Evolutionary conservation across 2,888 invertebrate species (phyloP).

Genomic region (Philereme vetulata): DNA sequence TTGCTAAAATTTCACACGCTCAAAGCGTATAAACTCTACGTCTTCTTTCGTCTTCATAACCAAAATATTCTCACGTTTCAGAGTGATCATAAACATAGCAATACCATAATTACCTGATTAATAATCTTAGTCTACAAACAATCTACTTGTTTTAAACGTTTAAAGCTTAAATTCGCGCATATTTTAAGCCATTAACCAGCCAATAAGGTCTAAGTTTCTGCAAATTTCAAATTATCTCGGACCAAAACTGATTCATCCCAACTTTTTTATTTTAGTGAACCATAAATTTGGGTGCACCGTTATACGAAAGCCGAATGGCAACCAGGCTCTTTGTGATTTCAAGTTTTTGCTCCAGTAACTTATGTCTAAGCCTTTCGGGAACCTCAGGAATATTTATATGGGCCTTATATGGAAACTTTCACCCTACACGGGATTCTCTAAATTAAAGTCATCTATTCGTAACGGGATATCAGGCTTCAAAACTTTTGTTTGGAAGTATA

Average conservation of each 20-base stretch:
- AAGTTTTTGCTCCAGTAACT: constrained; percentile 58
- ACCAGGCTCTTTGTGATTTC: constrained; percentile 56
- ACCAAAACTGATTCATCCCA: constrained; percentile 28
- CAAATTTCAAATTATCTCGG: constrained; percentile 11
- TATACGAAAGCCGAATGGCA: constrained; percentile 55
- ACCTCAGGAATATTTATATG: constrained; percentile 25
- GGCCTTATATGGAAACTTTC: constrained; percentile 28
- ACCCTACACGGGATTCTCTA: constrained; percentile 9
- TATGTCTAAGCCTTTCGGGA: constrained; percentile 43
- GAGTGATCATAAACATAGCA: constrained; percentile 30
- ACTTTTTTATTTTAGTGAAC: constrained; percentile 50
- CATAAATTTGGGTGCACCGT: constrained; percentile 64
- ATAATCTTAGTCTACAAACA: constrained; percentile 29
- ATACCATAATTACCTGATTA: constrained; percentile 38
- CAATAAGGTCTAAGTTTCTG: constrained; percentile 26
- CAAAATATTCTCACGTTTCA: constrained; percentile 36
- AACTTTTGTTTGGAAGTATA: background rate
- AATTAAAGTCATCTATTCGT: constrained; percentile 21
- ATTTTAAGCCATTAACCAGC: constrained; percentile 32
- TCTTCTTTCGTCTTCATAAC: constrained; percentile 22
- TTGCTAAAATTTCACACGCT: constrained; percentile 22
- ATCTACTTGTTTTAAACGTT: background rate
- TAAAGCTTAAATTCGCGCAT: constrained; percentile 18
- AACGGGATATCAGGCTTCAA: constrained; percentile 15
- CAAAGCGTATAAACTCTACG: constrained; percentile 1